Base-by-base conservation (phyloP, 2,113 vertebrate species). In the Penelope pileata region DNA sequence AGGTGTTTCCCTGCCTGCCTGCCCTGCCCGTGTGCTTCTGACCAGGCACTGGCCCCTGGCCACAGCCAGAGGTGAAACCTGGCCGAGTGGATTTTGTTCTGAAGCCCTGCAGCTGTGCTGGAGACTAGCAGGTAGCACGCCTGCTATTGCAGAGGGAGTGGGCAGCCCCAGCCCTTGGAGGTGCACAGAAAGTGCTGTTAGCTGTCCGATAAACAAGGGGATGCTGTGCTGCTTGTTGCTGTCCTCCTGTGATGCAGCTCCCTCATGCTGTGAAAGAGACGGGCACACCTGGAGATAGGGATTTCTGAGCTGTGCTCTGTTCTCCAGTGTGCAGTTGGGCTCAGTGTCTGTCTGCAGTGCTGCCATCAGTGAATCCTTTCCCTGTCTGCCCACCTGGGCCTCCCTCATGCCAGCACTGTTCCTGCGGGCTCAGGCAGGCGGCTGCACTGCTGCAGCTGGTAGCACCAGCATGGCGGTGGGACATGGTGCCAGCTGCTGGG, bases 141-240 rank as follows among this genome's bases (percentile, higher is more conserved):
- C 12, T 9, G 62, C 17, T 43, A 45, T 7, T 56, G 47, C 3
- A 2, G 5, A 32, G 50, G 50, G 45, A 34, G 36, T 40, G 15
- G 36, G 62, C 18, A 42, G 23, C 50, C 9, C 7, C 1, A 1
- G 24, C 40, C 13, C 34, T 38, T 5, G 13, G 9, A 24, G 18
- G 21, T 10, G 4, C 22, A 29, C 6, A 12, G 74, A 14, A 38
- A 9, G 13, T 24, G 38, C 64, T 16, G 51, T 66, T 47, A 13
- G 6, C 32, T 47, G 26, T 23, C 5, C 15, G 48, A 11, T 9
- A 10, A 1, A 7, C 1, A 13, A 13, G 18, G 51, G 7, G 9
- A 18, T 1, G 1, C 1, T 40, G 30, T 0, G 1, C 7, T 3
- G 5, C 24, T 16, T 40, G n/a, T 51, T 51, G 4, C 7, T 29